Evolutionary conservation across 2,113 vertebrate genomes (phyloP).

Genomic region (Chlamydotis undulata): DNA sequence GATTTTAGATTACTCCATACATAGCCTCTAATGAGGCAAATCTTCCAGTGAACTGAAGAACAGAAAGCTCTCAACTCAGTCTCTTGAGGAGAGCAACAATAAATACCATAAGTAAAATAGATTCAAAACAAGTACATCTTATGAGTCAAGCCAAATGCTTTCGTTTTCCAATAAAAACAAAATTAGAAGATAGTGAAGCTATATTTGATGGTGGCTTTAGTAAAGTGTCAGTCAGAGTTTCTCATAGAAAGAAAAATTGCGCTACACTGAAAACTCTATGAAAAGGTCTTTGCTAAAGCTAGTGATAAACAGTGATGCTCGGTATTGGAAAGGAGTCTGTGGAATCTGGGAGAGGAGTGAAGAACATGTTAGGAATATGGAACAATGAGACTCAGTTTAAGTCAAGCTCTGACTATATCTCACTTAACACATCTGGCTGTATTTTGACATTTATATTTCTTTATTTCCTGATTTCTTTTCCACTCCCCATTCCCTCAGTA

Average conservation of each 20-base stretch:
- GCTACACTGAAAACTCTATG: background rate
- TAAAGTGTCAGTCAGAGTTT: background rate
- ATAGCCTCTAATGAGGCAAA: background rate
- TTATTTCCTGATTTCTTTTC: background rate
- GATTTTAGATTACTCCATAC: background rate
- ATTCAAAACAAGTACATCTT: background rate
- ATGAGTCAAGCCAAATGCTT: background rate
- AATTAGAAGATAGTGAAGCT: background rate
- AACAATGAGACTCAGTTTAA: background rate
- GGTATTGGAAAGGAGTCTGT: background rate
- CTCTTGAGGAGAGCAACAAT: background rate
- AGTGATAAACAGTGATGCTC: background rate
- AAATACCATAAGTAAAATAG: background rate
- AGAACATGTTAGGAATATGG: background rate
- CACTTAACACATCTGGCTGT: rapidly evolving
- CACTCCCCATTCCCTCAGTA: rapidly evolving
- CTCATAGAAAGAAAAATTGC: background rate
- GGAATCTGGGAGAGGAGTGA: background rate
- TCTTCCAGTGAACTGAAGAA: background rate
- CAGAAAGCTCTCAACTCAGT: background rate
- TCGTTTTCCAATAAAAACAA: conserved; percentile 9
- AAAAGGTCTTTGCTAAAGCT: background rate
- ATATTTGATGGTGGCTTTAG: background rate
- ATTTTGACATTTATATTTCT: background rate
- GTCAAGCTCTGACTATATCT: background rate